These are phyloP conservation scores for Piprites chloris DNA, from an alignment of 2,113 vertebrate species.

Conservation along the genomic window DNA sequence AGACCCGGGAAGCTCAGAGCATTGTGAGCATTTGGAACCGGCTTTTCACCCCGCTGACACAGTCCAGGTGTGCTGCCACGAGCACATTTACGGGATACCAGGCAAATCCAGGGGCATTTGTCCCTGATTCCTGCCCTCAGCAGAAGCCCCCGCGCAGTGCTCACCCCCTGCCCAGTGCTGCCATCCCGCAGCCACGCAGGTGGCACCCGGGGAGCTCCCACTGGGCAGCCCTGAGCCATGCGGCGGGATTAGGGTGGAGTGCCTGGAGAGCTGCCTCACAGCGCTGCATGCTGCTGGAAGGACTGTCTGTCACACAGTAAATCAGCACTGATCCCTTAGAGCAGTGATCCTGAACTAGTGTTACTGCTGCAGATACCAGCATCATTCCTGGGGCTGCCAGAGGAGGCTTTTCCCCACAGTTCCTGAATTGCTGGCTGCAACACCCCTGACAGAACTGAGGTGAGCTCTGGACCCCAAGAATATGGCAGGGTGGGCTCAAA, in stretches of 20 bases:
- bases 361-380: neutral
- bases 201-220: neutral
- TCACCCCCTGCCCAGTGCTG: neutral
- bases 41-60: neutral
- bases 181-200: neutral
- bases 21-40: neutral
- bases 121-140: rapidly evolving
- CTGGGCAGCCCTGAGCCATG: rapidly evolving
- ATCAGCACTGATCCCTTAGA: neutral
- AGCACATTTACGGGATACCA: neutral
- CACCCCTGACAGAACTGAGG: neutral
- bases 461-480: neutral
- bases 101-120: neutral
- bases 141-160: neutral
- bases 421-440: neutral
- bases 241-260: neutral
- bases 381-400: neutral
- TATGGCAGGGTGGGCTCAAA: neutral
- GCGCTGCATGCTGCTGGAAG: neutral
- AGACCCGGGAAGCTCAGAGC: neutral
- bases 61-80: neutral
- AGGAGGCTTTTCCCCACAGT: neutral
- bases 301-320: neutral
- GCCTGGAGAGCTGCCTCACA: neutral
- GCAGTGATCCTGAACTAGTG: neutral